Evolutionary conservation across 2,888 invertebrate genomes (phyloP).

Genomic region (Cataglyphis altisquamis): DNA sequence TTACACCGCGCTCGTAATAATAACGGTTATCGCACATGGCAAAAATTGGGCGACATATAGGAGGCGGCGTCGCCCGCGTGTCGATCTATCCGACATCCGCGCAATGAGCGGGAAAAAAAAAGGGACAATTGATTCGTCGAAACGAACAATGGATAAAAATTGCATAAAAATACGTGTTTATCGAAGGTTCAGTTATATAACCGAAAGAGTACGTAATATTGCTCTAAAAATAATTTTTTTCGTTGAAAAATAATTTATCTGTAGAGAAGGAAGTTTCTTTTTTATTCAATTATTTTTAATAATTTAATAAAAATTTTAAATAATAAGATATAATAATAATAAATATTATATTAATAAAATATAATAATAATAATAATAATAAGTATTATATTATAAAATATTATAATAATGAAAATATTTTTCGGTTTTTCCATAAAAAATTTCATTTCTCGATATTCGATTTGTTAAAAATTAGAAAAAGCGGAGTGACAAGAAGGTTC

Average conservation of each 20-base stretch:
- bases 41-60: conserved; percentile 35
- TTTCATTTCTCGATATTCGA: not conserved
- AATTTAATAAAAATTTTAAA: not conserved
- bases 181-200: not conserved
- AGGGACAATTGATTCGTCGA: conserved; percentile 21
- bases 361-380: no score
- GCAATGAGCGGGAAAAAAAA: not conserved
- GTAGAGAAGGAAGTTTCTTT: not conserved
- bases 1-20: conserved; percentile 47
- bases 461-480: conserved; percentile 10
- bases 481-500: not conserved
- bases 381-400: no score
- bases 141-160: not conserved
- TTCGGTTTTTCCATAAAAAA: not conserved
- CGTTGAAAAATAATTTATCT: not conserved
- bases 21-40: conserved; percentile 42
- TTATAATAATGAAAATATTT: not conserved
- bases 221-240: not conserved
- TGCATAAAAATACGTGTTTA: not conserved
- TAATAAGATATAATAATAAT: no score
- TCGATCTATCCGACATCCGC: conserved; percentile 24
- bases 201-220: not conserved
- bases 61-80: not conserved
- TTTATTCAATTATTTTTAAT: not conserved
- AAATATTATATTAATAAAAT: no score